Conservation (phyloP, 2,888 invertebrate genomes). For the Drosophila borealis region DNA sequence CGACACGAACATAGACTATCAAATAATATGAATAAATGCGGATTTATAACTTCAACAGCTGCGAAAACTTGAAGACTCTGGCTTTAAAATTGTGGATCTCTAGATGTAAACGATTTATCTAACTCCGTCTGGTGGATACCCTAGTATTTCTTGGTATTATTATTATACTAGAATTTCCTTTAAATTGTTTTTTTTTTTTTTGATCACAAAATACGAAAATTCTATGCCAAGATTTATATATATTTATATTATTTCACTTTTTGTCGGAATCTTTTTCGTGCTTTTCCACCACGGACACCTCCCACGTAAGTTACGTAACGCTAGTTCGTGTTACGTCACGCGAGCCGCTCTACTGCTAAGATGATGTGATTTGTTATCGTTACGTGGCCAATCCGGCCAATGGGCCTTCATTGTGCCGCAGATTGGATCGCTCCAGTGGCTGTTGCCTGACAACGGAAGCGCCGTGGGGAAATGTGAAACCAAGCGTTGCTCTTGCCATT, state of each 20-base stretch:
- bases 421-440: slow-evolving; percentile 47
- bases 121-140: no score
- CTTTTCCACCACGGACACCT: neutral
- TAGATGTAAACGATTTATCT: no score
- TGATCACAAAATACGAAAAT: no score
- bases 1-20: neutral
- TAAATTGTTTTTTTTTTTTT: no score
- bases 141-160: no score
- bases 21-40: neutral
- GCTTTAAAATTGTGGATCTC: no score
- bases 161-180: no score
- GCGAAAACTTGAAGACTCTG: no score
- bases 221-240: no score
- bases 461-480: slow-evolving; percentile 77
- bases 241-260: neutral
- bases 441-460: slow-evolving; percentile 66
- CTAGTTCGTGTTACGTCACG: slow-evolving; percentile 29
- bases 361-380: slow-evolving; percentile 23
- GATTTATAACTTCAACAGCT: no score
- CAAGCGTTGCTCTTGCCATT: slow-evolving; percentile 70
- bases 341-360: slow-evolving; percentile 2
- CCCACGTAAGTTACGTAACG: neutral
- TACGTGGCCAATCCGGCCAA: slow-evolving; percentile 25
- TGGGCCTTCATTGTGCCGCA: slow-evolving; percentile 30
- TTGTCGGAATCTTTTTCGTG: neutral